Evolutionary conservation across 2,888 invertebrate species (phyloP).

Genomic region (Campopleginae sp.): DNA sequence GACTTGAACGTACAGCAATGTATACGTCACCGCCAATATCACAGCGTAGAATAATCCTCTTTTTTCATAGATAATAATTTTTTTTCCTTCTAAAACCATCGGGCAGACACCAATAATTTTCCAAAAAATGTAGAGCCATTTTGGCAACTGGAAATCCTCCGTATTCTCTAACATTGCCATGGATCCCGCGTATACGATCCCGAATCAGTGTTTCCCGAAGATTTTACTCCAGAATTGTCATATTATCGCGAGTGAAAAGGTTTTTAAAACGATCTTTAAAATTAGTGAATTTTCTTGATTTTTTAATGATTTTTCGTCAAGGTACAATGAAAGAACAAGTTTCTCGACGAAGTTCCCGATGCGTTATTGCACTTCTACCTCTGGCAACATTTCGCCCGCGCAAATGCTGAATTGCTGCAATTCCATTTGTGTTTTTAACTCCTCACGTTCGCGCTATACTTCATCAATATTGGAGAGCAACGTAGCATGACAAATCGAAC

Average conservation of each 20-base stretch:
- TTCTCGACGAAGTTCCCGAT: background rate
- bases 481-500: conserved; percentile 12
- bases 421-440: background rate
- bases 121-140: conserved; percentile 51
- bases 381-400: background rate
- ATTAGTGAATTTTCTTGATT: background rate
- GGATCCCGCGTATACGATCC: background rate
- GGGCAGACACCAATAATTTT: conserved; percentile 66
- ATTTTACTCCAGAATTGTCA: background rate
- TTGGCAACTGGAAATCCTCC: background rate
- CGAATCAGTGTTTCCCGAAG: background rate
- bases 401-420: background rate
- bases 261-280: background rate
- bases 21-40: conserved; percentile 32
- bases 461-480: background rate
- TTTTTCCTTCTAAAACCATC: conserved; percentile 28
- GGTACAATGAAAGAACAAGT: conserved; percentile 3
- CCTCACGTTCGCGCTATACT: background rate
- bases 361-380: conserved; percentile 2
- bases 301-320: background rate
- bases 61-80: conserved; percentile 31
- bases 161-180: conserved; percentile 7
- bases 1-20: conserved; percentile 10
- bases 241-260: background rate
- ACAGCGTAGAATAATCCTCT: conserved; percentile 49